phyloP scores from a whole-genome alignment of 2,888 invertebrate genomes.

The Colostygia pectinataria region DNA sequence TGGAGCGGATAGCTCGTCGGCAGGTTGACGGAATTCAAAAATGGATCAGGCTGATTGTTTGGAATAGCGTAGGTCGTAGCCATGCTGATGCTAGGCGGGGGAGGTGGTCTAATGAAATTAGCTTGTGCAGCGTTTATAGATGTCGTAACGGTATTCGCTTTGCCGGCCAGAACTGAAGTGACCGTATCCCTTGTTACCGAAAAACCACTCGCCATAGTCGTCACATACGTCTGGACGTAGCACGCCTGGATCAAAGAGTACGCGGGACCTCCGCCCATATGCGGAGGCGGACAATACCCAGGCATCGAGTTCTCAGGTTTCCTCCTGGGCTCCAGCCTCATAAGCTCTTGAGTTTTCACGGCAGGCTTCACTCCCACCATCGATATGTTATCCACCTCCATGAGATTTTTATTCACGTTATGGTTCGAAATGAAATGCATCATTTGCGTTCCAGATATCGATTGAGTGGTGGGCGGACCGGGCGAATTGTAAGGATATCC shows the following conservation, averaged over 20 bases:
- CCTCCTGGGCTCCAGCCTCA: conserved; percentile 56
- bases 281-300: conserved; percentile 76
- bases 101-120: conserved; percentile 68
- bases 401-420: conserved; percentile 76
- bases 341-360: conserved; percentile 57
- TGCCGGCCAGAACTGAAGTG: conserved; percentile 90
- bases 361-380: conserved; percentile 74
- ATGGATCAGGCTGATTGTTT: conserved; percentile 75
- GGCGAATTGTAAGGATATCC: conserved; percentile 67
- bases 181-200: conserved; percentile 91
- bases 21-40: conserved; percentile 73
- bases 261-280: conserved; percentile 73
- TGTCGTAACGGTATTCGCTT: conserved; percentile 89
- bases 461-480: conserved; percentile 60
- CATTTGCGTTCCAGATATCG: conserved; percentile 70
- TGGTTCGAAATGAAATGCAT: conserved; percentile 81
- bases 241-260: conserved; percentile 70
- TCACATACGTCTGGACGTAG: conserved; percentile 72
- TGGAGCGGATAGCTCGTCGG: conserved; percentile 72
- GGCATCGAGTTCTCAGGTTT: conserved; percentile 70
- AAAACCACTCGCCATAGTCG: conserved; percentile 86
- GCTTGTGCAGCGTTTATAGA: conserved; percentile 86
- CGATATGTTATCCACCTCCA: conserved; percentile 80
- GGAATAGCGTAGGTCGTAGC: conserved; percentile 74
- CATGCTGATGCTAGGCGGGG: conserved; percentile 69